phyloP scores from a whole-genome alignment of 2,797 vertebrate genomes.

The Gobionotothen gibberifrons region DNA sequence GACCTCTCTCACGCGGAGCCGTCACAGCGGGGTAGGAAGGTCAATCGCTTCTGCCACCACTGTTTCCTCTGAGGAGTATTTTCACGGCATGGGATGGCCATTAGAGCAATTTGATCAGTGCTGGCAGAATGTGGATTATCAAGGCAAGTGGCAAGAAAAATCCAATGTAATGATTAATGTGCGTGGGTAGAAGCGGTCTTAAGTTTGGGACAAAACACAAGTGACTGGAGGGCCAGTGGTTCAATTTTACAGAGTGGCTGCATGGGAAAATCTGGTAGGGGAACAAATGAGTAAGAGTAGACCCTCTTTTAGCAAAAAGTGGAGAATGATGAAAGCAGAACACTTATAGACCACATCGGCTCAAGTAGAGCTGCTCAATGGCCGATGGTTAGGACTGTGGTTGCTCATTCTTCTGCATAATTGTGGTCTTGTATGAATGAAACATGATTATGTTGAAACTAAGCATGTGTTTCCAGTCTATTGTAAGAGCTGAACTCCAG shows the following conservation, averaged over 20 bases:
- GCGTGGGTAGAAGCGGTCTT: constrained; percentile 30
- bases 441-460: constrained; percentile 10
- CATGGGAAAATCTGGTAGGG: constrained; percentile 7
- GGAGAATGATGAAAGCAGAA: not conserved
- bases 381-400: not conserved
- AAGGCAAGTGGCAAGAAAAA: too few relatives aligned
- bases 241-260: constrained; percentile 23
- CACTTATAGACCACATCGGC: not conserved
- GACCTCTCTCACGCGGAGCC: constrained; percentile 57
- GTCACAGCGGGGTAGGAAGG: constrained; percentile 63
- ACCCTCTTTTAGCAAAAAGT: constrained; percentile 1
- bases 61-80: constrained; percentile 64
- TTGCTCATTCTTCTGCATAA: not conserved
- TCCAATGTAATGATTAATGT: constrained; percentile 68
- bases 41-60: constrained; percentile 68
- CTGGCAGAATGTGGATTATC: constrained; percentile 38
- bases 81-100: constrained; percentile 51
- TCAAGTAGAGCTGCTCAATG: constrained; percentile 2
- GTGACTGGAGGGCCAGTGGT: constrained; percentile 35
- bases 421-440: constrained; percentile 10
- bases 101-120: constrained; percentile 65
- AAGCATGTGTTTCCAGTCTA: constrained; percentile 23
- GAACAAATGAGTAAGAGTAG: constrained; percentile 18
- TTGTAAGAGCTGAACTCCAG: constrained; percentile 15
- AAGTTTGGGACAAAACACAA: constrained; percentile 50